A percentile compares a stretch with the other conserved stretches of the same genome.
Evolutionary conservation across 2,888 invertebrate species (phyloP).

Genomic region (Metacarcinus magister): DNA sequence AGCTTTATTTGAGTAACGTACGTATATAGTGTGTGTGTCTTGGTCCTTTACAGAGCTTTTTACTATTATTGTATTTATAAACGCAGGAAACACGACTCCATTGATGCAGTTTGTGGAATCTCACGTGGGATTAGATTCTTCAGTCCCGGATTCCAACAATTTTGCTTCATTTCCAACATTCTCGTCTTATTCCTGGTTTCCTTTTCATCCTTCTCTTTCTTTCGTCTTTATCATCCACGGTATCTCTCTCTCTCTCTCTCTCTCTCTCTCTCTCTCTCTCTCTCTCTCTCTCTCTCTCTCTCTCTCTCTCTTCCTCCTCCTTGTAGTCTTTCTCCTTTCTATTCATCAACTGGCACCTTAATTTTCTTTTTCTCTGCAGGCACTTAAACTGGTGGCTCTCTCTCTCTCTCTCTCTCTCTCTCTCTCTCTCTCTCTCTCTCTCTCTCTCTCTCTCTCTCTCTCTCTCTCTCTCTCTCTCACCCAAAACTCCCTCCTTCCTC

Average conservation of each 20-base stretch:
- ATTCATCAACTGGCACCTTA: neutral
- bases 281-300: neutral
- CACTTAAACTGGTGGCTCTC: neutral
- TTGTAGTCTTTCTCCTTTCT: neutral
- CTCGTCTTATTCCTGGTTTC: neutral
- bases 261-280: neutral
- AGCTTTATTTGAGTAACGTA: neutral
- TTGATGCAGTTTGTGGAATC: neutral
- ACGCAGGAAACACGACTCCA: neutral
- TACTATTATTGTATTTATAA: neutral
- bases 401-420: constrained; percentile 46
- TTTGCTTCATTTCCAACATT: neutral
- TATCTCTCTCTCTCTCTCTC: neutral
- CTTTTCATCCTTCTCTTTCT: neutral
- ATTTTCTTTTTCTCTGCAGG: constrained; percentile 12
- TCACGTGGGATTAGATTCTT: neutral
- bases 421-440: constrained; percentile 56
- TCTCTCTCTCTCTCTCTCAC: constrained; percentile 51
- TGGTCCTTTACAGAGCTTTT: neutral
- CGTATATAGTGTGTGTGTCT: neutral
- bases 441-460: constrained; percentile 34
- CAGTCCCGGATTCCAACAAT: neutral
- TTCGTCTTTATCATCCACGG: neutral
- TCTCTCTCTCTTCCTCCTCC: neutral
- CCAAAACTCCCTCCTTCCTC: neutral